phyloP scores from a whole-genome alignment of 2,888 invertebrate species.

The Scotopteryx bipunctaria region DNA sequence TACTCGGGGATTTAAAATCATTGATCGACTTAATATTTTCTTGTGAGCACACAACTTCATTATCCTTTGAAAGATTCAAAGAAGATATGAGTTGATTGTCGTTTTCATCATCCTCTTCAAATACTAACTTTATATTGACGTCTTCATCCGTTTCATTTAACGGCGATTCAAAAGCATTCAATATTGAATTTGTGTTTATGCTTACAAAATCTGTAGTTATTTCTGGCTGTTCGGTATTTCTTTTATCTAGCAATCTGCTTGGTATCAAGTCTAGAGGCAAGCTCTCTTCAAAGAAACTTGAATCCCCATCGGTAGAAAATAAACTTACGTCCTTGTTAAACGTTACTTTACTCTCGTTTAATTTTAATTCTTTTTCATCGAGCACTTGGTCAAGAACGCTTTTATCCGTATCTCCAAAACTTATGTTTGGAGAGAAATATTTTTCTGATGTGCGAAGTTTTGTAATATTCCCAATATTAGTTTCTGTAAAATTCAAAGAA shows the following conservation, averaged over 20 bases:
- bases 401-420: constrained; percentile 58
- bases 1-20: constrained; percentile 53
- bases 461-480: constrained; percentile 57
- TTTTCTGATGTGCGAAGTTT: constrained; percentile 53
- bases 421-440: constrained; percentile 65
- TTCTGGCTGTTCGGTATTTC: constrained; percentile 42
- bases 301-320: constrained; percentile 76
- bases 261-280: constrained; percentile 78
- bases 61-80: constrained; percentile 43
- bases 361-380: constrained; percentile 39
- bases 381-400: constrained; percentile 21
- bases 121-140: constrained; percentile 68
- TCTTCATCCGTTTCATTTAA: constrained; percentile 58
- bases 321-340: constrained; percentile 66
- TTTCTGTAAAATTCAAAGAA: constrained; percentile 65
- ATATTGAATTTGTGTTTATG: constrained; percentile 56
- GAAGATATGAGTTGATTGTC: constrained; percentile 19
- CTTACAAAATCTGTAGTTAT: constrained; percentile 41
- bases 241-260: constrained; percentile 71
- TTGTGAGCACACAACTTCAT: constrained; percentile 53
- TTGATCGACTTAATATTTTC: constrained; percentile 43
- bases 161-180: constrained; percentile 63
- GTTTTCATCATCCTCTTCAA: constrained; percentile 57
- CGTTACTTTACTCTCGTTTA: constrained; percentile 38
- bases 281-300: constrained; percentile 84